phyloP scores from a whole-genome alignment of 2,113 vertebrate genomes.

The Petromus typicus region DNA sequence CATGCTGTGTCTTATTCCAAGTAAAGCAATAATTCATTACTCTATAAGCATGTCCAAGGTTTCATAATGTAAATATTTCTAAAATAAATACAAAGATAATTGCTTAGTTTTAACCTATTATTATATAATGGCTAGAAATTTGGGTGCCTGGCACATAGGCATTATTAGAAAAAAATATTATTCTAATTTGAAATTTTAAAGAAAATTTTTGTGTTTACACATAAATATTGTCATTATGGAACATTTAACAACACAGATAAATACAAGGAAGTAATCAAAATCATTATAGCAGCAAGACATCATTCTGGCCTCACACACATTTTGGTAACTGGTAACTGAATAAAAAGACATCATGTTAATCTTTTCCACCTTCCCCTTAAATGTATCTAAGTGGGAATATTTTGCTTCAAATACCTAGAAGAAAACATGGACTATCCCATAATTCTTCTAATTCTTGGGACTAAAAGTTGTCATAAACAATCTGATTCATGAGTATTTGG shows the following conservation, averaged over 20 bases:
- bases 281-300: not conserved
- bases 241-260: not conserved
- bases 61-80: not conserved
- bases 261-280: not conserved
- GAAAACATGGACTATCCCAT: not conserved
- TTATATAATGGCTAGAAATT: not conserved
- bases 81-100: not conserved
- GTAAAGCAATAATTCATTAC: not conserved
- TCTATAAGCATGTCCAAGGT: not conserved
- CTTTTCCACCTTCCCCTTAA: not conserved
- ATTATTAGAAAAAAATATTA: not conserved
- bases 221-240: not conserved
- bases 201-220: not conserved
- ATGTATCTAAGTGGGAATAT: not conserved
- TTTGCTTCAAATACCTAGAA: not conserved
- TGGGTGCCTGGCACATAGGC: not conserved
- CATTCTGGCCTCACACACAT: not conserved
- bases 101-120: not conserved
- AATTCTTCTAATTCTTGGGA: not conserved
- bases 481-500: not conserved
- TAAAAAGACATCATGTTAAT: not conserved
- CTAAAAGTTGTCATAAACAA: not conserved
- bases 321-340: not conserved
- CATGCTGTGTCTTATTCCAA: not conserved
- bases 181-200: slow-evolving; percentile 1